Evolutionary conservation across 2,888 invertebrate genomes (phyloP).

Genomic region (Oscheius sp.): DNA sequence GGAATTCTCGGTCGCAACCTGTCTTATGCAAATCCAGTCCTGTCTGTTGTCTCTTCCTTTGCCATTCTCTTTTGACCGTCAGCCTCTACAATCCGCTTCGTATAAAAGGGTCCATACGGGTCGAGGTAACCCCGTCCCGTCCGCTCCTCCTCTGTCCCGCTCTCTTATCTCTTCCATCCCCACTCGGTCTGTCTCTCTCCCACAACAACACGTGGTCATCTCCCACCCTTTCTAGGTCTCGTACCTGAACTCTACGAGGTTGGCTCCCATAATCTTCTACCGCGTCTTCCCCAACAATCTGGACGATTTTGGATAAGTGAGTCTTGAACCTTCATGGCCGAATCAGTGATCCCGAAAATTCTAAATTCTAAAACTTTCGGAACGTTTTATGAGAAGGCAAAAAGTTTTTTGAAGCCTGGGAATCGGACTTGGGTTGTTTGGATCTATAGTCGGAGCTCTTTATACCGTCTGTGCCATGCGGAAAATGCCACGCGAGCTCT

Average conservation of each 20-base stretch:
- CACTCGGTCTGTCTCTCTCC: conserved; percentile 3
- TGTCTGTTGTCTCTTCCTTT: conserved; percentile 22
- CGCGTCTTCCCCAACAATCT: conserved; percentile 38
- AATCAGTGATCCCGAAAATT: neutral
- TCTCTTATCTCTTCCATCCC: neutral
- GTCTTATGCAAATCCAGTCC: conserved; percentile 23
- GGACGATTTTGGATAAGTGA: conserved; percentile 41
- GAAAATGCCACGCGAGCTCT: neutral
- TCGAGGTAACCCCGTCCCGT: neutral
- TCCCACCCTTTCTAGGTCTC: conserved; percentile 23
- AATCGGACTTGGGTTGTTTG: too few species aligned
- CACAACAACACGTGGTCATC: neutral
- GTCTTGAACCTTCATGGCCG: neutral
- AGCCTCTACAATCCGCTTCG: conserved; percentile 19
- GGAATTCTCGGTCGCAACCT: neutral
- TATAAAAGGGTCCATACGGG: conserved; percentile 11
- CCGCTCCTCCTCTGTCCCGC: neutral
- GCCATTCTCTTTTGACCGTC: neutral
- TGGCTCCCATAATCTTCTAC: conserved; percentile 38
- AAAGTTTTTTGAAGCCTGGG: too few species aligned
- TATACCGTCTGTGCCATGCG: neutral
- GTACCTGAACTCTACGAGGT: conserved; percentile 36
- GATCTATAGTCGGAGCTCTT: too few species aligned
- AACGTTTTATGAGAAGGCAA: neutral
- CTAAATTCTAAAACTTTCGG: neutral